Evolutionary conservation across 2,797 vertebrate genomes (phyloP).

Genomic region (Psittacula derbiana): DNA sequence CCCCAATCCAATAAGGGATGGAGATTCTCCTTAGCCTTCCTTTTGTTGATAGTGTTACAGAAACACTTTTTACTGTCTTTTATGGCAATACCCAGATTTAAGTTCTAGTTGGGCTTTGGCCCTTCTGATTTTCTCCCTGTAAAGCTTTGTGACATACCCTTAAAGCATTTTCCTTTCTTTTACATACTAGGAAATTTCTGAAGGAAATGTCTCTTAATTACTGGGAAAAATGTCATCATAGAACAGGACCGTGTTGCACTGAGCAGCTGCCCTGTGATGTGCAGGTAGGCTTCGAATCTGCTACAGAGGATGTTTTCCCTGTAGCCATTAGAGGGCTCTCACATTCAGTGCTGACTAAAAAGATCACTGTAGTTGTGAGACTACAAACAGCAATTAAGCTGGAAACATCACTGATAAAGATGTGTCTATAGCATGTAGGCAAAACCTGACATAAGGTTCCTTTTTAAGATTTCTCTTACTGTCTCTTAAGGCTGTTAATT

Average conservation of each 20-base stretch:
- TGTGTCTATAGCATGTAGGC: neutral
- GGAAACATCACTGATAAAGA: neutral
- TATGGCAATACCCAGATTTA: neutral
- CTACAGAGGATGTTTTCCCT: neutral
- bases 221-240: neutral
- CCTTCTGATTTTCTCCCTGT: neutral
- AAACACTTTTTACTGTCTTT: neutral
- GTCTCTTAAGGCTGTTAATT: neutral
- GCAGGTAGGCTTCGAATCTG: neutral
- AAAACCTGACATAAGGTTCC: neutral
- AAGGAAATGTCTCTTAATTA: neutral
- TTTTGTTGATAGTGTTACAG: neutral
- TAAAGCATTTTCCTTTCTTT: neutral
- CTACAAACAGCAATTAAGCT: neutral
- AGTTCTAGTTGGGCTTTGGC: neutral
- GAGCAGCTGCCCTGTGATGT: neutral
- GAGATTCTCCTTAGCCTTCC: neutral
- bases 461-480: neutral
- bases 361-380: neutral
- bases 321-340: neutral
- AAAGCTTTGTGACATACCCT: neutral
- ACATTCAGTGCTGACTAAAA: fast-evolving
- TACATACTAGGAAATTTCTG: neutral
- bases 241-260: fast-evolving
- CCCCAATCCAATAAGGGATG: neutral